Evolutionary conservation across 2,113 vertebrate species (phyloP).

Genomic region (Muntiacus muntjak): DNA sequence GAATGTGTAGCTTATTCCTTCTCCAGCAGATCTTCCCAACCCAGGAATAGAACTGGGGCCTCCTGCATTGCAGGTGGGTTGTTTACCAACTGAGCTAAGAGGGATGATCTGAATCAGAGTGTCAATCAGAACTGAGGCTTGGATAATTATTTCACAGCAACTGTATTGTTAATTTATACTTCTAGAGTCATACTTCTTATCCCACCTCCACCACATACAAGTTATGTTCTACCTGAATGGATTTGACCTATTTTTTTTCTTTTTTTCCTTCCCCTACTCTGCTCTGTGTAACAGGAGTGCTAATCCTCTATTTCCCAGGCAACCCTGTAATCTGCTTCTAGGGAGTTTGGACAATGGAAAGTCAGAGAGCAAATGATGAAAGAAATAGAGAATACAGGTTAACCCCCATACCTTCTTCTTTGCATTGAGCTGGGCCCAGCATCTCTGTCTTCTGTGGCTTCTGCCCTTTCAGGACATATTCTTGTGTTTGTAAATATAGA

Average conservation of each 20-base stretch:
- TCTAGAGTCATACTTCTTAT: not conserved
- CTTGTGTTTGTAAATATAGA: not conserved
- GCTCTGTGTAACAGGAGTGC: accelerated
- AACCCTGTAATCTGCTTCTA: not conserved
- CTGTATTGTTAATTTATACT: not conserved
- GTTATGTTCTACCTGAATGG: not conserved
- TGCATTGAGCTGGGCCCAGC: accelerated
- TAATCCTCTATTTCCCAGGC: not conserved
- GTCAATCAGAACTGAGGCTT: not conserved
- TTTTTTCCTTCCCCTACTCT: not conserved
- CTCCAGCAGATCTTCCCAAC: accelerated
- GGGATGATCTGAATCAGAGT: not conserved
- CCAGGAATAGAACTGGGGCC: not conserved
- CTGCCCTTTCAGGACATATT: not conserved
- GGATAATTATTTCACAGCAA: not conserved
- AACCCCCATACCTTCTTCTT: not conserved
- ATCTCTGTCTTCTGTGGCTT: not conserved
- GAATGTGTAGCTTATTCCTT: not conserved
- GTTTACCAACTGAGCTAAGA: not conserved
- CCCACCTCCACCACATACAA: not conserved
- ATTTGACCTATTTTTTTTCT: not conserved
- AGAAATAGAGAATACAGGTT: not conserved
- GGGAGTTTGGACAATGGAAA: not conserved
- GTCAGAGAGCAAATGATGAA: not conserved
- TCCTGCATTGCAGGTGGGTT: not conserved